Evolutionary conservation across 1,140 invertebrate species (phyloP), one percentile per base, ranked within the genome.

Genomic region (Halyomorpha halys): DNA sequence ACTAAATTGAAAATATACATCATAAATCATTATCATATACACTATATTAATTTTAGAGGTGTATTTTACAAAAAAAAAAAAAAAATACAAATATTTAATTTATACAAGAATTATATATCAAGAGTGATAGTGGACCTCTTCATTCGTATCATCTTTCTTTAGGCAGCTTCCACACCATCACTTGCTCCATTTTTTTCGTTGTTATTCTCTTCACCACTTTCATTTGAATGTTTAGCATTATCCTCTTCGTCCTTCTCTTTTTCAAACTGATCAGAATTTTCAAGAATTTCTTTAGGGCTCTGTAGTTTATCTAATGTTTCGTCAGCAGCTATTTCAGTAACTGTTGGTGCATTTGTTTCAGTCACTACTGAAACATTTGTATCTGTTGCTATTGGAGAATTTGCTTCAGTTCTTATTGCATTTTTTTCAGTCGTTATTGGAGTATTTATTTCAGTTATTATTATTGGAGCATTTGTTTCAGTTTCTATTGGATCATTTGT

Each of bases 131-230:
- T 39, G 34, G 34, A 39, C 34, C 4, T 39, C 4, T 39, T 39
- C 34, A 39, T 39, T 39, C 13, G 11, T 39, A 39, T 30, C 8
- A 30, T 30, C 27, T 39, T 11, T 39, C 34, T 39, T 49, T 18
- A 49, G 47, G 47, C n/a, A 19, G n/a, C 47, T 54, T 49, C 62
- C 3, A 18, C 27, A 15, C 14, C 27, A 54, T 44, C 39, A 1
- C 34, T 30, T 25, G 11, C 34, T n/a, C 54, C 61, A 15, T 64
- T n/a, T 54, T 53, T 39, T 34, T 56, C 45, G 15, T 27, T 53
- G 30, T 54, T 47, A 39, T 39, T 54, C 45, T 18, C 61, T 18
- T 63, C 62, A 18, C 4, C 59, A 61, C 21, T 49, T 14, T 25
- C 51, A 44, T 34, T 62, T 15, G 44, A 62, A 18, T 27, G 44